Base-by-base conservation (phyloP, 2,113 vertebrate species). In the Mirounga angustirostris region DNA sequence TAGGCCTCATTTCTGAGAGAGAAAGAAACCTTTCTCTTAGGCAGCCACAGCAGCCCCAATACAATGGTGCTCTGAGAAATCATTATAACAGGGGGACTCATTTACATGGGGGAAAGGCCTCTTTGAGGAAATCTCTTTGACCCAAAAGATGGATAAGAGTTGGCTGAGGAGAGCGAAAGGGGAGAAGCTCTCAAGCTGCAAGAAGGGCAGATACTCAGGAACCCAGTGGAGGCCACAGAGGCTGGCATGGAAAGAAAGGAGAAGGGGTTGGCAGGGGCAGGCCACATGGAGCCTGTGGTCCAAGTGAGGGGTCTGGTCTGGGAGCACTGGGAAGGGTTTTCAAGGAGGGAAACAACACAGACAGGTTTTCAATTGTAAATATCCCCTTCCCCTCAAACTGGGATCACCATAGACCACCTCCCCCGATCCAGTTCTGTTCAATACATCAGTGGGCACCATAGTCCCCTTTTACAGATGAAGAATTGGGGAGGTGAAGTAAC, bases 381-480 rank as follows among this genome's bases (percentile, higher is more conserved):
- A 71, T 54, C n/a, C 7, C 19, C 2, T 52, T 11, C 18, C 18
- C 36, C 24, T 80, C 19, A 46, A 13, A 71, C 16, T 1, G 8
- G 11, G 82, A 46, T 40, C 54, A 22, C 22, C 40, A 52, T 5
- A 65, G 65, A 61, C 22, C 19, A 19, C 33, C 33, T 69, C 15
- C 15, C 65, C 65, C 0, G 5, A 21, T 43, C 54, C 0, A 3
- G 12, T 22, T 63, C 88, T 79, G 18, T 11, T 54, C 54, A 21
- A 3, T 7, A 26, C 0, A 4, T 50, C 4, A 19, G 15, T 63
- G 40, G 24, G 14, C 8, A 7, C n/a, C 33, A 5, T 10, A 7
- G 10, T 43, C 13, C 43, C 3, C 40, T 28, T 28, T 30, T 1
- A 7, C 18, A 76, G 36, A 58, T 26, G 30, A 54, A 88, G 67